Conservation (phyloP, 1,140 invertebrate species). For the Drosophila equinoxialis region DNA sequence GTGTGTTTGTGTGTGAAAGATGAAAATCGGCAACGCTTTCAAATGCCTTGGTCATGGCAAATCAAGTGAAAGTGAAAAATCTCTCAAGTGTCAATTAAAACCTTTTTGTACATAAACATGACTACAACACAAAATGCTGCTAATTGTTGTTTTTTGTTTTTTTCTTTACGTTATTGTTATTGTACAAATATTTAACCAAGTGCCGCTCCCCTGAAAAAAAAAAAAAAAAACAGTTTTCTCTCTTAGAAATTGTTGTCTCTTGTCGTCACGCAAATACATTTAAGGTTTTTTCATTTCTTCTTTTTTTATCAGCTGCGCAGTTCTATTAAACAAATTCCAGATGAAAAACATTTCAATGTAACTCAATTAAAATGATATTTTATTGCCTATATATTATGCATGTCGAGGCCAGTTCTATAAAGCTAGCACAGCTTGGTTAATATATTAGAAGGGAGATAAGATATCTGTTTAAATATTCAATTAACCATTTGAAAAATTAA, state of each 20-base stretch:
- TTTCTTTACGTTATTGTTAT: slow-evolving; percentile 31
- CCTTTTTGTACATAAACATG: slow-evolving; percentile 54
- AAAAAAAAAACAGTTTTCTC: slow-evolving; percentile 12
- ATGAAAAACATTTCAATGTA: slow-evolving; percentile 22
- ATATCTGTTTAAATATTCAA: slow-evolving; percentile 24
- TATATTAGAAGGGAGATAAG: not conserved
- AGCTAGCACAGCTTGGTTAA: not conserved
- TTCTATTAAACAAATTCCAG: slow-evolving; percentile 45
- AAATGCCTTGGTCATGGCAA: slow-evolving; percentile 62
- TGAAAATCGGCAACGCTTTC: slow-evolving; percentile 59
- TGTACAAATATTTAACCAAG: slow-evolving; percentile 67
- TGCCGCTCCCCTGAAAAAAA: slow-evolving; percentile 23
- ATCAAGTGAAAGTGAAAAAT: slow-evolving; percentile 79
- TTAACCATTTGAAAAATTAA: slow-evolving; percentile 52
- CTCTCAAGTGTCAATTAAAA: slow-evolving; percentile 75
- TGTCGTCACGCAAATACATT: slow-evolving; percentile 12
- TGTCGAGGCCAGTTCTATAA: not conserved
- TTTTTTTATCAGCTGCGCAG: slow-evolving; percentile 52
- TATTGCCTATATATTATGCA: slow-evolving; percentile 25
- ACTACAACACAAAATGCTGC: slow-evolving; percentile 47
- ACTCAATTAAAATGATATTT: slow-evolving; percentile 15
- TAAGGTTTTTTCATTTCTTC: slow-evolving; percentile 18
- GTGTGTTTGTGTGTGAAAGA: slow-evolving; percentile 45
- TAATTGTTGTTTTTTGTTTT: slow-evolving; percentile 43
- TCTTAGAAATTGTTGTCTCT: slow-evolving; percentile 48